A percentile compares a stretch with the other conserved stretches of the same genome.
phyloP scores from a whole-genome alignment of 2,888 invertebrate genomes.

The Diloba caeruleocephala region DNA sequence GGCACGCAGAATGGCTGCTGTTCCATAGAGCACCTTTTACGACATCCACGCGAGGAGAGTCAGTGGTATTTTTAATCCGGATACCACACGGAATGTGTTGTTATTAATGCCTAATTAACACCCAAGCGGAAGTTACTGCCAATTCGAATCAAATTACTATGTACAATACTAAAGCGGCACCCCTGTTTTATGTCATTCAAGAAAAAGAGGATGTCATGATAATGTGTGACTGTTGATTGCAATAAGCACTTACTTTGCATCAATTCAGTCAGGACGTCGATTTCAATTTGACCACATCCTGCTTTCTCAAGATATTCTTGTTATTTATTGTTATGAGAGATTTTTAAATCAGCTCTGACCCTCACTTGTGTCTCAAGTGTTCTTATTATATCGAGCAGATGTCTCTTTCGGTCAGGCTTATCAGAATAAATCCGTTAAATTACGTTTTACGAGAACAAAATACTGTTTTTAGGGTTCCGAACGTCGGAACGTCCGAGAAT shows the following conservation, averaged over 20 bases:
- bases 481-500: no score
- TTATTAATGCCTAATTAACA: no score
- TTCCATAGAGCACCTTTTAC: no score
- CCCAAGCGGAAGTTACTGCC: no score
- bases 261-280: slow-evolving; percentile 83
- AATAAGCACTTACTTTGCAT: slow-evolving; percentile 83
- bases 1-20: no score
- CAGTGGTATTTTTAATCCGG: no score
- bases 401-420: no score
- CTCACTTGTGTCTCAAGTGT: slow-evolving; percentile 28
- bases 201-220: slow-evolving; percentile 80
- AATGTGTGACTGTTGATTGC: slow-evolving; percentile 82
- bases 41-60: no score
- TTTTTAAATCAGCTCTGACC: slow-evolving; percentile 52
- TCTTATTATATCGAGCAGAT: slow-evolving; percentile 9
- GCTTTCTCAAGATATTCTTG: slow-evolving; percentile 81
- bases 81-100: no score
- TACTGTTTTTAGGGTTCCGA: no score
- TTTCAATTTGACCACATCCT: slow-evolving; percentile 87
- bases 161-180: slow-evolving; percentile 49
- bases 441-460: no score
- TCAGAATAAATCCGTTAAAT: no score
- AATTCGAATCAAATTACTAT: slow-evolving; percentile 18
- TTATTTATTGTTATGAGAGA: slow-evolving; percentile 65
- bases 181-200: slow-evolving; percentile 60